Evolutionary conservation across 2,113 vertebrate genomes (phyloP).

Genomic region (Capra hircus): DNA sequence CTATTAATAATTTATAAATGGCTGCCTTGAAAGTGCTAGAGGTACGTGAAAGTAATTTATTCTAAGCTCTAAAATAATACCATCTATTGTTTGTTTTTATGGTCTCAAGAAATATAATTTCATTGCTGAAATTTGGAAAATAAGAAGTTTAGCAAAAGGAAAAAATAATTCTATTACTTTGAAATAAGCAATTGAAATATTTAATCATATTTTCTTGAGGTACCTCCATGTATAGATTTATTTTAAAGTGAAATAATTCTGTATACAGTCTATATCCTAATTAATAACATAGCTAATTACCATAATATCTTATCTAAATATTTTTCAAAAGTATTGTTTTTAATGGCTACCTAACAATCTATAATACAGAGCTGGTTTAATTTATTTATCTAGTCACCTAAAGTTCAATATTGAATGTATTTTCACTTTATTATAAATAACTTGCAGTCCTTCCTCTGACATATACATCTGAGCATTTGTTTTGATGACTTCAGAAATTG

Average conservation of each 20-base stretch:
- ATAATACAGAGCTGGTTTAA: background rate
- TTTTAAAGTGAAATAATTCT: background rate
- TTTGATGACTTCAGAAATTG: slow-evolving; percentile 16
- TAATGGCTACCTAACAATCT: background rate
- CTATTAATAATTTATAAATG: background rate
- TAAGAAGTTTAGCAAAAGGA: background rate
- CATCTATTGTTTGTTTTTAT: background rate
- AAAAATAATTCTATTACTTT: background rate
- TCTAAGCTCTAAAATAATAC: background rate
- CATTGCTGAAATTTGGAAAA: background rate
- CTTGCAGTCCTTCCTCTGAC: background rate
- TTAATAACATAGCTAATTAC: background rate
- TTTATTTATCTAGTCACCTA: background rate
- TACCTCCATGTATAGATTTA: background rate
- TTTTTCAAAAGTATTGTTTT: slow-evolving; percentile 12
- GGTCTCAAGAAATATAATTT: background rate
- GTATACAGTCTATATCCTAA: background rate
- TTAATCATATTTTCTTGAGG: background rate
- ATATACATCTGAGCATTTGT: background rate
- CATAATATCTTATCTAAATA: background rate
- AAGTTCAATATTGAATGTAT: background rate
- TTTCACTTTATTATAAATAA: slow-evolving; percentile 17
- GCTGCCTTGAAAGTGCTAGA: background rate
- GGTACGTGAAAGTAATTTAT: background rate
- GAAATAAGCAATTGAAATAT: slow-evolving; percentile 8